Percentiles rank a stretch among this genome's conserved stretches.
Conservation (phyloP, 2,888 invertebrate species). For the Pyrochroa serraticornis region DNA sequence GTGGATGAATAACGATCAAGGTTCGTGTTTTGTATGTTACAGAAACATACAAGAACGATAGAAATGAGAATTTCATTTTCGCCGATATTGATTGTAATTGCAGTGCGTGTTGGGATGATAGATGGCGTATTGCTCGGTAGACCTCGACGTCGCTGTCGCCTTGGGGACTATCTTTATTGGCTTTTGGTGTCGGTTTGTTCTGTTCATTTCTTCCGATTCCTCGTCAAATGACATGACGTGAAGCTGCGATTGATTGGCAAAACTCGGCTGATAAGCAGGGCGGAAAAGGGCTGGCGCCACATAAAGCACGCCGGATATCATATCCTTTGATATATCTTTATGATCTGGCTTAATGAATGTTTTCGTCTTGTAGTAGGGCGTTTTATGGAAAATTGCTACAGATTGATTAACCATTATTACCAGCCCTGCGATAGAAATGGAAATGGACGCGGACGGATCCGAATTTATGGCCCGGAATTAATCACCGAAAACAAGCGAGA, state of each 20-base stretch:
- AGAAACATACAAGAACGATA: no score
- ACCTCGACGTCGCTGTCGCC: constrained; percentile 28
- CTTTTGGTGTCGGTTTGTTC: constrained; percentile 34
- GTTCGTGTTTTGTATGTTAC: no score
- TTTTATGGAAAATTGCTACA: constrained; percentile 18
- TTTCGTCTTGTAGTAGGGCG: constrained; percentile 4
- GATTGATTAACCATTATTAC: constrained; percentile 7
- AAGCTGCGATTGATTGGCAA: constrained; percentile 30
- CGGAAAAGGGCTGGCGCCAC: constrained; percentile 32
- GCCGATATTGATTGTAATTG: constrained; percentile 30
- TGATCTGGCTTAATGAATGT: constrained; percentile 25
- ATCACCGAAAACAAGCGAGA: no score
- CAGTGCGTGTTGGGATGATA: constrained; percentile 22
- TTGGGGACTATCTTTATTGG: constrained; percentile 37
- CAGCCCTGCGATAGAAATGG: no score
- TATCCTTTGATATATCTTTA: constrained; percentile 21
- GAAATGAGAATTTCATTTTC: constrained; percentile 11
- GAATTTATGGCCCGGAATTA: no score
- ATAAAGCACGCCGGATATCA: constrained; percentile 24
- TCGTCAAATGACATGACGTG: constrained; percentile 33
- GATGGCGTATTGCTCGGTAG: constrained; percentile 23
- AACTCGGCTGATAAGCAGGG: constrained; percentile 26
- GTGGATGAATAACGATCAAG: no score
- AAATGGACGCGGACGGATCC: no score
- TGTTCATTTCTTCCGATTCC: constrained; percentile 34